phyloP scores from a whole-genome alignment of 2,797 vertebrate genomes.

The Sebastes diploproa region DNA sequence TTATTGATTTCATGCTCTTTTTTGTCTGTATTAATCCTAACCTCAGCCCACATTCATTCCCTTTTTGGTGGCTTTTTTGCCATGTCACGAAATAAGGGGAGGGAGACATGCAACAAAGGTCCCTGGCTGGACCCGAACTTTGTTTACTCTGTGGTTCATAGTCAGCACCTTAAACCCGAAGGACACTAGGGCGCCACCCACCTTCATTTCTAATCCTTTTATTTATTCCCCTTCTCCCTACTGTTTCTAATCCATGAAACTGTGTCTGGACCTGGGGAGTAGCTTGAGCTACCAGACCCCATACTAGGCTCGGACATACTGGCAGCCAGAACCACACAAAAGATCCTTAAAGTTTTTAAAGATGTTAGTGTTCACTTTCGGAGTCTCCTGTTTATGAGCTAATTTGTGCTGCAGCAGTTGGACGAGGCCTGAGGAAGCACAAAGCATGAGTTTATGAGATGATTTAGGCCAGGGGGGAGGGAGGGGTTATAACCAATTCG shows the following conservation, averaged over 20 bases:
- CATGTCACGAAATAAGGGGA: not conserved
- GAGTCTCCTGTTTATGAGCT: slow-evolving; percentile 69
- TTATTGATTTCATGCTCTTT: not conserved
- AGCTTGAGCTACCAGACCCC: slow-evolving; percentile 8
- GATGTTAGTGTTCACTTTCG: slow-evolving; percentile 67
- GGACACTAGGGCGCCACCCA: not conserved
- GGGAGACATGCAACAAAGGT: not conserved
- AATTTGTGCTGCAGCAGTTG: slow-evolving; percentile 66
- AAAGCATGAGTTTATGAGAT: slow-evolving; percentile 71
- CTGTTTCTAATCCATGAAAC: slow-evolving; percentile 11
- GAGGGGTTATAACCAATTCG: slow-evolving; percentile 52
- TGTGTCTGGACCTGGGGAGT: slow-evolving; percentile 23
- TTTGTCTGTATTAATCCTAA: not conserved
- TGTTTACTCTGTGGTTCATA: not conserved
- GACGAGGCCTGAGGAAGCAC: slow-evolving; percentile 55
- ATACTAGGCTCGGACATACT: slow-evolving; percentile 50
- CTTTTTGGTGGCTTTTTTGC: not conserved
- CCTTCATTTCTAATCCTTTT: not conserved
- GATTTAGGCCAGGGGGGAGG: slow-evolving; percentile 49
- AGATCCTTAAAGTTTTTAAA: slow-evolving; percentile 70
- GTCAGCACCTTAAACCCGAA: not conserved
- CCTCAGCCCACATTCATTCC: not conserved
- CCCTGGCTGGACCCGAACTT: not conserved
- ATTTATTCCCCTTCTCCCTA: not conserved
- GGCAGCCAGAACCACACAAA: slow-evolving; percentile 63